Base-by-base conservation (phyloP, 2,888 invertebrate species). In the Nomada hirtipes region DNA sequence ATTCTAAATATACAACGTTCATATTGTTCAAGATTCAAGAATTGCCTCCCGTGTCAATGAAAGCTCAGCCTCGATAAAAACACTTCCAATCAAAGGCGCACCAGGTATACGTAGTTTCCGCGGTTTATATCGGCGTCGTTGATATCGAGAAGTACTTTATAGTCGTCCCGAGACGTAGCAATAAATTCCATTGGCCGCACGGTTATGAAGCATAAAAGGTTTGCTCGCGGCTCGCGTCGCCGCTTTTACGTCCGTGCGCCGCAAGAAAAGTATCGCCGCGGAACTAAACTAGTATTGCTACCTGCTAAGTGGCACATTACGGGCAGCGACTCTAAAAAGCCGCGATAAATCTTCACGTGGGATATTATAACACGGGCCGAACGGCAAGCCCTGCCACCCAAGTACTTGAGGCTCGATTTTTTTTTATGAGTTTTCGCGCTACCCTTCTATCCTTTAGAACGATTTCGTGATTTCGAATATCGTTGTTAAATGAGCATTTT, bases 181-280 rank as follows among this genome's bases (percentile, higher is more conserved):
- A 85, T 87, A 85, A 87, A 87, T 85, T 84, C 69, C 55, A 7
- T 68, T 10, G 73, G 72, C 65, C 69, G 63, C 67, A 60, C 82
- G 57, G 64, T 83, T 86, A 86, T 82, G 76, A 86, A 76, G 79
- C 82, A 69, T 86, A 84, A 86, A 86, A 86, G 79, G 73, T 82
- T 79, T 79, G 72, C 76, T 68, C 65, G 63, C 59, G 74, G 76
- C 76, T 65, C 70, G 53, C 67, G 42, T 52, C 63, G 68, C 50
- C 52, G 76, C 80, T 82, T 86, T 88, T 84, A 86, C 68, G 87
- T 65, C 71, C 65, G 60, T 72, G 55, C 47, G 44, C 50, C 55
- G 42, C 44, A 50, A 60, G 88, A 78, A 79, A 87, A 88, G 84
- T 87, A 86, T 85, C 26, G 44, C 4, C 11, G 11, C 44, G 55